Evolutionary conservation across 2,113 vertebrate species (phyloP), one percentile per base, ranked within the genome.

Genomic region (Bufo bufo): DNA sequence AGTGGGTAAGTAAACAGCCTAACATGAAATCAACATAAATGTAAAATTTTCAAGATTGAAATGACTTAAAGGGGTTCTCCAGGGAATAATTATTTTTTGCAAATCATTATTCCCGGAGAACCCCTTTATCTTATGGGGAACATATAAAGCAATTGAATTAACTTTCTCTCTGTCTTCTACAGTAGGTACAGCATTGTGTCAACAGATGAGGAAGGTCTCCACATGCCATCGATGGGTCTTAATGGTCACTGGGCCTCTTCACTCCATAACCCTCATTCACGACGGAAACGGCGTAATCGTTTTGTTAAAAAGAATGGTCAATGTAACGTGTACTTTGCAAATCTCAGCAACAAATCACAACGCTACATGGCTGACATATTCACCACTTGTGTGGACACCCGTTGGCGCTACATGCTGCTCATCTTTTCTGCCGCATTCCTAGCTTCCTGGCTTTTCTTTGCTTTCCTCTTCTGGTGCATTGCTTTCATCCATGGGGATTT

Each of bases 291-390:
- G 50, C 95, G 97, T 89, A 99, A 97, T 92, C 97, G 98, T n/a
- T 99, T 99, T 1, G 98, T 99, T 19, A 99, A 97, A 95, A 99
- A 99, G 93, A 99, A 97, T 3, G 98, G 98, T 82, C 98, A 99
- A 63, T 99, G 98, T 91, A 99, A 99, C 0, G 97, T 99, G 8
- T 93, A 97, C 72, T 99, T 98, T 90, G 96, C 95, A 91, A 99
- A 99, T 94, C 94, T 99, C 93, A 97, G 97, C 88, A 97, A 99
- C 91, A 98, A 97, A 90, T 96, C 96, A 0, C 96, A 97, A 90
- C 97, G 98, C 86, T 99, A 98, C 93, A 95, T 99, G 86, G 97
- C 97, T 0, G 98, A 99, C 90, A 97, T 99, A 93, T 99, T 99
- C 93, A 99, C 98, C 84, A 99, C 98, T 4, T 99, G 98, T 0